A percentile compares a stretch with the other conserved stretches of the same genome.
Conservation (phyloP, 2,888 invertebrate genomes). For the Andrena chrysosceles region DNA sequence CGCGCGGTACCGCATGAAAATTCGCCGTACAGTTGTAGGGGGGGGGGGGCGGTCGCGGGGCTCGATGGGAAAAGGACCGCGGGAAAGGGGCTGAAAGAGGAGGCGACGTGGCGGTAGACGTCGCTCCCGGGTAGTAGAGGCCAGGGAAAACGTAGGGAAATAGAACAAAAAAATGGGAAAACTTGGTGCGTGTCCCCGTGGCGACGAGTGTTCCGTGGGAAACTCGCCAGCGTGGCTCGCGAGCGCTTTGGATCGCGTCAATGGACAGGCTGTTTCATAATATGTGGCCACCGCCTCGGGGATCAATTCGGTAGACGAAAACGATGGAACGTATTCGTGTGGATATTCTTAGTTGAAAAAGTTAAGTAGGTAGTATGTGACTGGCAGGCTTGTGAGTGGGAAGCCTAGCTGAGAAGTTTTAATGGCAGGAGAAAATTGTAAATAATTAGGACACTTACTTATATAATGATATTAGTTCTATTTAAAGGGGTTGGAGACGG, state of each 20-base stretch:
- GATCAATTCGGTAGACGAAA: too few species aligned
- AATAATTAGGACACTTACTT: too few species aligned
- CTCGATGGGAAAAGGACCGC: neutral
- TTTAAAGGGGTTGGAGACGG: too few species aligned
- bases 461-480: too few species aligned
- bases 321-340: too few species aligned
- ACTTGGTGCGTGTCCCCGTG: neutral
- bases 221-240: conserved; percentile 31
- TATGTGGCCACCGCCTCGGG: too few species aligned
- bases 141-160: neutral
- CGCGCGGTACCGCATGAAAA: conserved; percentile 66
- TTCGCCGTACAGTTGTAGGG: conserved; percentile 37
- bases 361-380: too few species aligned
- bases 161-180: conserved; percentile 6
- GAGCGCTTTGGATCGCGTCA: neutral
- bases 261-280: neutral
- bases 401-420: too few species aligned
- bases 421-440: too few species aligned
- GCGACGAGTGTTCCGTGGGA: conserved; percentile 41
- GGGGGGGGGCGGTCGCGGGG: neutral
- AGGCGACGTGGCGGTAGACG: neutral
- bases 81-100: neutral
- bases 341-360: too few species aligned
- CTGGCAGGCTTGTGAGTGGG: too few species aligned
- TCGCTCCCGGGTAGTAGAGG: neutral